Evolutionary conservation across 2,797 vertebrate genomes (phyloP).

Genomic region (Cephalopachus bancanus): DNA sequence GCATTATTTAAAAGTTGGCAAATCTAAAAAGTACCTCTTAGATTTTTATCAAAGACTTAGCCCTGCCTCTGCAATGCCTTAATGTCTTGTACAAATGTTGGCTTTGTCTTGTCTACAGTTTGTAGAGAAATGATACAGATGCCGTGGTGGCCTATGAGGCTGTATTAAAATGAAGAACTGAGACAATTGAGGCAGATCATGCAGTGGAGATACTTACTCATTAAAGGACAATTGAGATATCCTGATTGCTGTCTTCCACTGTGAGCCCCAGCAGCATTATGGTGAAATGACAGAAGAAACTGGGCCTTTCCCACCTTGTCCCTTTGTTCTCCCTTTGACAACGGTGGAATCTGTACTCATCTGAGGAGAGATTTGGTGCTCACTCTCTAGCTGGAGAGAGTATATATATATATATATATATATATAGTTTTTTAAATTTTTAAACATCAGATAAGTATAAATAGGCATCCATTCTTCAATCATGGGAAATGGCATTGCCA

Average conservation of each 20-base stretch:
- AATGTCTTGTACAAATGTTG: not conserved
- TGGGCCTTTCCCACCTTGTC: too few species aligned
- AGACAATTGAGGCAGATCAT: not conserved
- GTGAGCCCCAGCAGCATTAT: not conserved
- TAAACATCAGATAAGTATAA: not conserved
- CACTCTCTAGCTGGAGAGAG: not conserved
- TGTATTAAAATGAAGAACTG: not conserved
- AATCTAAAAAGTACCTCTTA: not conserved
- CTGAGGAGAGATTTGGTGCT: not conserved
- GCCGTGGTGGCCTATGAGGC: not conserved
- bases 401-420: not conserved
- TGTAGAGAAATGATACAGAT: fast-evolving
- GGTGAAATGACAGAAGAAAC: not conserved
- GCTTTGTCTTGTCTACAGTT: not conserved
- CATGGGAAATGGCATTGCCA: not conserved
- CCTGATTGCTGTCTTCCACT: not conserved
- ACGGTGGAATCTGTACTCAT: fast-evolving
- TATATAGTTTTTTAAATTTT: not conserved
- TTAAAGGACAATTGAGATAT: not conserved
- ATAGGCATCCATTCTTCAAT: not conserved
- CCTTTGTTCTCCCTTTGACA: fast-evolving
- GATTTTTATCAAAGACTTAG: not conserved
- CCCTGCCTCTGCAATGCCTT: not conserved
- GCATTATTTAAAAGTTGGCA: conserved; percentile 52
- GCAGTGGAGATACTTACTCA: not conserved